phyloP scores from a whole-genome alignment of 2,888 invertebrate genomes.

The Hedychridium roseum region DNA sequence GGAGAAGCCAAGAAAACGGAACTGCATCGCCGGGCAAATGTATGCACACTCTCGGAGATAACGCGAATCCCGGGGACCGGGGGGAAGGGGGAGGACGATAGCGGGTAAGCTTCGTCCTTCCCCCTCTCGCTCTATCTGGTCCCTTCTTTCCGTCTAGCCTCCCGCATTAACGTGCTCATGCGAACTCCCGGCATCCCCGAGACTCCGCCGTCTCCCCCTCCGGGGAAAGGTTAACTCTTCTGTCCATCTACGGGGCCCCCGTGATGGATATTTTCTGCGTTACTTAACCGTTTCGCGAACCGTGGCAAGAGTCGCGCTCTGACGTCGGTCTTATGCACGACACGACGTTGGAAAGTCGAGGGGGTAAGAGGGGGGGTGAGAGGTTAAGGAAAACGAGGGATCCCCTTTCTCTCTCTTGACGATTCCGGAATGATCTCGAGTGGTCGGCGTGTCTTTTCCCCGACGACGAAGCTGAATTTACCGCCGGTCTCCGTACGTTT shows the following conservation, averaged over 20 bases:
- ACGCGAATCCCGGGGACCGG: conserved; percentile 39
- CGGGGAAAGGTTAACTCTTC: conserved; percentile 45
- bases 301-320: conserved; percentile 32
- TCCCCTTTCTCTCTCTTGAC: background rate
- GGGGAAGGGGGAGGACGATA: conserved; percentile 7
- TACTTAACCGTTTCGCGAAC: conserved; percentile 42
- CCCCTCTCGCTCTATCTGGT: conserved; percentile 12
- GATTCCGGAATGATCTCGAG: too few relatives aligned
- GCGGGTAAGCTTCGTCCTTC: conserved; percentile 14
- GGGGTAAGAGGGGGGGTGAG: conserved; percentile 16
- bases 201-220: too few relatives aligned
- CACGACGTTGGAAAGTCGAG: conserved; percentile 21
- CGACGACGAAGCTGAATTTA: too few relatives aligned
- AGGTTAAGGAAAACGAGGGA: background rate
- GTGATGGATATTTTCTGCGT: conserved; percentile 53
- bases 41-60: conserved; percentile 51
- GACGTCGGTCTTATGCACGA: conserved; percentile 4
- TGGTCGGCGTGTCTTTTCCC: too few relatives aligned
- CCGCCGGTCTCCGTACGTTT: too few relatives aligned
- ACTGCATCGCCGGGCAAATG: conserved; percentile 51
- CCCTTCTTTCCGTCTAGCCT: conserved; percentile 29
- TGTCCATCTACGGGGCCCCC: conserved; percentile 48
- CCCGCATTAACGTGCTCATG: conserved; percentile 42
- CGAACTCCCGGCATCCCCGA: conserved; percentile 36
- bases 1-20: conserved; percentile 52